Evolutionary conservation across 2,797 vertebrate species (phyloP).

Genomic region (Pantherophis alleghaniensis): DNA sequence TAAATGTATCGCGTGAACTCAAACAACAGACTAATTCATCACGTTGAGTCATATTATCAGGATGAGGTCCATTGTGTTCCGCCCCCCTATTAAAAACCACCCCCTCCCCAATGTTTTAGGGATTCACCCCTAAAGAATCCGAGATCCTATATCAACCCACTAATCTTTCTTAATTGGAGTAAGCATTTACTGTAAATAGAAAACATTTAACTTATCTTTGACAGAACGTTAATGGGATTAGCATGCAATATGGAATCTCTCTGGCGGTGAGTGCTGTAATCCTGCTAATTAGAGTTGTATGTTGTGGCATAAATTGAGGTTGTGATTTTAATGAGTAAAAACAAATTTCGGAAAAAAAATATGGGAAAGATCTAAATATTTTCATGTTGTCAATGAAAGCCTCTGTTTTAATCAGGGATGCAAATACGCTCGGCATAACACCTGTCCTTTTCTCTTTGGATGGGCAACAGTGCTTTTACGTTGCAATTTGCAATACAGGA

Average conservation of each 20-base stretch:
- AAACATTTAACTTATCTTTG: constrained; percentile 32
- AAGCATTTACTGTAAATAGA: constrained; percentile 40
- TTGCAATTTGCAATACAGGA: not conserved
- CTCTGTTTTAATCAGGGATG: constrained; percentile 1
- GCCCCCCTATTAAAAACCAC: not conserved
- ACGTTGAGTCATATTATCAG: not conserved
- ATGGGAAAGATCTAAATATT: constrained; percentile 31
- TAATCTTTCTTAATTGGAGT: constrained; percentile 40
- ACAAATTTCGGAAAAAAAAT: constrained; percentile 22
- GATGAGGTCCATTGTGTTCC: not conserved
- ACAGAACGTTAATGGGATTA: constrained; percentile 34
- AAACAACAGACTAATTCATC: not conserved
- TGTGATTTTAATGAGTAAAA: constrained; percentile 38
- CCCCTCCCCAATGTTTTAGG: not conserved
- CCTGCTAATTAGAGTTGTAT: constrained; percentile 33
- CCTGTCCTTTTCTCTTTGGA: not conserved
- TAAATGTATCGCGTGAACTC: not conserved
- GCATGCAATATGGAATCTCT: constrained; percentile 16
- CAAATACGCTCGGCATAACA: not conserved
- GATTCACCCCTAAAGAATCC: not conserved
- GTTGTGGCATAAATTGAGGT: constrained; percentile 18
- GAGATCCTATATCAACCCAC: constrained; percentile 12
- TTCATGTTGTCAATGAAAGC: not conserved
- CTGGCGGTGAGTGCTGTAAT: constrained; percentile 7
- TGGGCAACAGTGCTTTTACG: not conserved